Conservation (phyloP, 2,113 vertebrate species). For the Electrona antarctica region DNA sequence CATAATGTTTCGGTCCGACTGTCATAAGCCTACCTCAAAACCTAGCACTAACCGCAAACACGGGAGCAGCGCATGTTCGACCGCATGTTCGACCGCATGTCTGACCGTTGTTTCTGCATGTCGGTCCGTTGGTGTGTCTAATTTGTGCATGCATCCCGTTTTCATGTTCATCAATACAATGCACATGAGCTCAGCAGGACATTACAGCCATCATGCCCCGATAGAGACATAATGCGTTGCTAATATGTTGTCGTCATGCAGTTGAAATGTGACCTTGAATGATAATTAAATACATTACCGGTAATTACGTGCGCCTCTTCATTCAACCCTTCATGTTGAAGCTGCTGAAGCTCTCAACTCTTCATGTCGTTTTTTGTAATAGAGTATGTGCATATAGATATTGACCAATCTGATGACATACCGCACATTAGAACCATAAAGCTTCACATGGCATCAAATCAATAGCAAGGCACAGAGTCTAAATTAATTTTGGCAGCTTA, state of each 20-base stretch:
- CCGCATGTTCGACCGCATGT: too few species aligned
- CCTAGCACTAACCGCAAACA: too few species aligned
- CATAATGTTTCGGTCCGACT: too few species aligned
- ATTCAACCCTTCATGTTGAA: not conserved
- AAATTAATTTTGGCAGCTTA: not conserved
- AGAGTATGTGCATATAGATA: slow-evolving; percentile 27
- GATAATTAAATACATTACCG: not conserved
- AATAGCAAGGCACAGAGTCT: slow-evolving; percentile 50
- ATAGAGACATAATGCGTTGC: too few species aligned
- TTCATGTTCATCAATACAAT: too few species aligned
- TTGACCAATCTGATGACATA: slow-evolving; percentile 33
- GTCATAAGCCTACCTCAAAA: too few species aligned
- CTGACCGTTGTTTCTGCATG: too few species aligned
- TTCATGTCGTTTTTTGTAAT: not conserved
- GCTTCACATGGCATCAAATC: slow-evolving; percentile 48
- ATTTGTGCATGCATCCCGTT: too few species aligned
- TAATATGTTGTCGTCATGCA: not conserved
- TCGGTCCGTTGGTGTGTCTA: too few species aligned
- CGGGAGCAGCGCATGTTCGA: too few species aligned
- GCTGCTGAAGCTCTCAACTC: not conserved
- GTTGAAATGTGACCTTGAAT: not conserved
- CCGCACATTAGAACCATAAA: slow-evolving; percentile 28
- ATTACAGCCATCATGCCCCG: too few species aligned
- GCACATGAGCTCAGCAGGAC: too few species aligned
- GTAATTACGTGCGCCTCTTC: not conserved